Conservation (phyloP, 2,113 vertebrate species). For the Chunga burmeisteri region DNA sequence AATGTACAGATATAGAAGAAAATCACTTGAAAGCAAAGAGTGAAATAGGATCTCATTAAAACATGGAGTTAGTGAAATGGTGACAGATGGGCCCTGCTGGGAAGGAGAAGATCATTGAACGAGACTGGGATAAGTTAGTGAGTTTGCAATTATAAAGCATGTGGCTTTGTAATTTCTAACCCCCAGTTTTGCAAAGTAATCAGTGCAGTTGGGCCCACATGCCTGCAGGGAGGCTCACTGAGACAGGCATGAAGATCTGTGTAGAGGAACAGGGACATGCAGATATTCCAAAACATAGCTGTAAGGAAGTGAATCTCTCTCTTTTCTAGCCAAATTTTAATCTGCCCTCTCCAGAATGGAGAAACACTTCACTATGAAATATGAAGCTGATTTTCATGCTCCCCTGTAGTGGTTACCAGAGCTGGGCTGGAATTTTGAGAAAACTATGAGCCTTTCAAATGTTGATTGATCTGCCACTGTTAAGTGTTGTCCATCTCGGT, state of each 20-base stretch:
- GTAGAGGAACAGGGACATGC: not conserved
- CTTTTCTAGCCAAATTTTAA: constrained; percentile 31
- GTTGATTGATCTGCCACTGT: not conserved
- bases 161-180: constrained; percentile 52
- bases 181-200: constrained; percentile 22
- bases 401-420: not conserved
- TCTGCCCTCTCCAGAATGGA: not conserved
- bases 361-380: not conserved
- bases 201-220: constrained; percentile 12
- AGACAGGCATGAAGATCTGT: constrained; percentile 8
- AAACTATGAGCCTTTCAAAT: not conserved
- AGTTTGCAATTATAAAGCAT: constrained; percentile 46
- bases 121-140: constrained; percentile 18
- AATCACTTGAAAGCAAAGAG: constrained; percentile 22
- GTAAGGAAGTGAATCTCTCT: not conserved
- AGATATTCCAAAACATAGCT: constrained; percentile 18
- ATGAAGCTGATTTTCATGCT: not conserved
- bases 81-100: constrained; percentile 54
- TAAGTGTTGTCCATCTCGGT: not conserved
- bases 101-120: not conserved
- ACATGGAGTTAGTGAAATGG: constrained; percentile 2
- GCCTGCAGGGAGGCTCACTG: constrained; percentile 22
- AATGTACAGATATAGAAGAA: constrained; percentile 7
- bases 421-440: not conserved
- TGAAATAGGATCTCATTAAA: constrained; percentile 31